phyloP scores from a whole-genome alignment of 1,140 invertebrate genomes.

The Pinna nobilis region DNA sequence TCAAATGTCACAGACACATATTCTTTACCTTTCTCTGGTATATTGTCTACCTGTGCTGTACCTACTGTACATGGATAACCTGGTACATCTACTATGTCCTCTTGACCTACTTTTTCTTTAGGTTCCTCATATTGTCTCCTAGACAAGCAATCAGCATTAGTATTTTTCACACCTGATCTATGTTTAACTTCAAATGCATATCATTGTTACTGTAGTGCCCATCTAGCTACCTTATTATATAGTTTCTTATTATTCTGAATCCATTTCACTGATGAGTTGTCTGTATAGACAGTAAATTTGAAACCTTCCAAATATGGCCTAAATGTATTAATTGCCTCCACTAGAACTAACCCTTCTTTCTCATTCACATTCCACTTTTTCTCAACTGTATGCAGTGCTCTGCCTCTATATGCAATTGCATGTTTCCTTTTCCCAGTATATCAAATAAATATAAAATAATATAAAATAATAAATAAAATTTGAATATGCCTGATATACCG shows the following conservation, averaged over 20 bases:
- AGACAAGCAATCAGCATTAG: not conserved
- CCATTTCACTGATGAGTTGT: slow-evolving; percentile 36
- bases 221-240: slow-evolving; percentile 22
- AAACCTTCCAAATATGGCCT: slow-evolving; percentile 12
- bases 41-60: too few relatives aligned
- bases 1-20: too few relatives aligned
- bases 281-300: slow-evolving; percentile 32
- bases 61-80: too few relatives aligned
- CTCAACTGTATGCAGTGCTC: slow-evolving; percentile 26
- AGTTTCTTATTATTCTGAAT: slow-evolving; percentile 26
- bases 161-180: not conserved
- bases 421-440: too few relatives aligned
- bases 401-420: slow-evolving; percentile 47
- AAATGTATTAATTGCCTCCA: slow-evolving; percentile 30
- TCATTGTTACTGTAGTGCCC: slow-evolving; percentile 27
- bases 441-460: too few relatives aligned
- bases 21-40: too few relatives aligned
- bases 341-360: too few relatives aligned
- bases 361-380: slow-evolving; percentile 41
- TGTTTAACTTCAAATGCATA: slow-evolving; percentile 26
- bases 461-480: too few relatives aligned
- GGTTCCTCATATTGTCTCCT: too few relatives aligned
- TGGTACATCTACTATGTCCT: too few relatives aligned
- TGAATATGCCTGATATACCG: too few relatives aligned
- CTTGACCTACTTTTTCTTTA: too few relatives aligned